Evolutionary conservation across 2,888 invertebrate genomes (phyloP).

Genomic region (Cheilosia vernalis): DNA sequence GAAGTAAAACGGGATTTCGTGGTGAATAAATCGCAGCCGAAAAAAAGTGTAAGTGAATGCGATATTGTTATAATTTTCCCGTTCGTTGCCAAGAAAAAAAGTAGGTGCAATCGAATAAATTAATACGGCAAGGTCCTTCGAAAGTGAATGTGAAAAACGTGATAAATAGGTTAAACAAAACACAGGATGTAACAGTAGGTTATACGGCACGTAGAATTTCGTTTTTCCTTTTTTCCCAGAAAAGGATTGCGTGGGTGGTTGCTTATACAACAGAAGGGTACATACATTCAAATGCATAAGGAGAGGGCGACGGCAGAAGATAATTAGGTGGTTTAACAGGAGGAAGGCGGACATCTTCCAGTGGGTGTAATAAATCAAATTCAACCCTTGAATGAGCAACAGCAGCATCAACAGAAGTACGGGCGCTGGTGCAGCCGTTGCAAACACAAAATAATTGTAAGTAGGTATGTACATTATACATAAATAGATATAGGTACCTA

Average conservation of each 20-base stretch:
- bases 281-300: constrained; percentile 24
- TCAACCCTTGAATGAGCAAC: constrained; percentile 34
- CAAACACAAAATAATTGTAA: constrained; percentile 35
- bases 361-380: constrained; percentile 58
- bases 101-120: constrained; percentile 18
- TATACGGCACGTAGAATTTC: constrained; percentile 18
- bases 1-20: constrained; percentile 29
- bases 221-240: constrained; percentile 7
- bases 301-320: constrained; percentile 8
- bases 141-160: constrained; percentile 45
- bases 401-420: constrained; percentile 21
- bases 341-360: constrained; percentile 9
- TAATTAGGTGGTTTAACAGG: constrained; percentile 52
- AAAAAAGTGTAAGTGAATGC: constrained; percentile 12
- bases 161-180: constrained; percentile 49
- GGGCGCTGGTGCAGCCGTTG: constrained; percentile 13
- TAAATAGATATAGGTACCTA: too few species aligned
- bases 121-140: constrained; percentile 38
- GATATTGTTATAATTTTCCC: constrained; percentile 1
- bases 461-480: constrained; percentile 25
- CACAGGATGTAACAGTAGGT: constrained; percentile 52
- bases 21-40: constrained; percentile 30
- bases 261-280: constrained; percentile 63
- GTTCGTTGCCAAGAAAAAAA: constrained; percentile 3
- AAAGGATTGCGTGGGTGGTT: constrained; percentile 27